Percentiles rank a stretch among this genome's conserved stretches.
Conservation (phyloP, 2,797 vertebrate species). For the Lophius americanus region DNA sequence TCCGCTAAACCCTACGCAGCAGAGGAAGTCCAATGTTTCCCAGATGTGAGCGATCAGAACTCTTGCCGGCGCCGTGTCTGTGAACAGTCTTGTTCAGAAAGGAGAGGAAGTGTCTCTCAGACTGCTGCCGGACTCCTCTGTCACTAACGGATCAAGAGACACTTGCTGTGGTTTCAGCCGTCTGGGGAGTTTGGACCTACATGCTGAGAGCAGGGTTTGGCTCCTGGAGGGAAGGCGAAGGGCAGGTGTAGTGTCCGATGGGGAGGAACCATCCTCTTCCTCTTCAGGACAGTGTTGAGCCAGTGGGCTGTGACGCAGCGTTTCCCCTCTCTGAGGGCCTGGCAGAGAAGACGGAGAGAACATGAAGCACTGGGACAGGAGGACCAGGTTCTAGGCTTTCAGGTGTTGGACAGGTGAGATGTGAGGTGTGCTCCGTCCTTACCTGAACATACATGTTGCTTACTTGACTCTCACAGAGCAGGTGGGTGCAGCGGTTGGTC, state of each 20-base stretch:
- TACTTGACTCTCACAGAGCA: constrained; percentile 98
- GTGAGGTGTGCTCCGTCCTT: constrained; percentile 39
- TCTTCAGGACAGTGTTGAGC: constrained; percentile 93
- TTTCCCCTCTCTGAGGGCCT: constrained; percentile 94
- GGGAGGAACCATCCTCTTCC: constrained; percentile 93
- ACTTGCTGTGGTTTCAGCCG: no score
- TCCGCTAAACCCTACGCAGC: no score
- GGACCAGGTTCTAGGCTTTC: no score
- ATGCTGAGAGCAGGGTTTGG: constrained; percentile 95
- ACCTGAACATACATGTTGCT: constrained; percentile 97
- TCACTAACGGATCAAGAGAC: no score
- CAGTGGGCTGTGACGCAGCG: constrained; percentile 96
- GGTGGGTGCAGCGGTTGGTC: constrained; percentile 92
- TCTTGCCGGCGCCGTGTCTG: no score
- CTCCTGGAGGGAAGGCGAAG: constrained; percentile 94
- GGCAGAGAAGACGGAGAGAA: constrained; percentile 7
- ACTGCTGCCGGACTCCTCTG: no score
- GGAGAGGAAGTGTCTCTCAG: no score
- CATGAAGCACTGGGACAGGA: background rate
- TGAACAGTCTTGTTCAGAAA: no score
- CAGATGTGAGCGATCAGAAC: no score
- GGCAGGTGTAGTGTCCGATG: constrained; percentile 93
- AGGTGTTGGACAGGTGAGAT: no score
- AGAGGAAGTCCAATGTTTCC: no score
- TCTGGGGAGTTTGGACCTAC: constrained; percentile 76